Evolutionary conservation across 1,140 invertebrate genomes (phyloP).

Genomic region (Prorops nasuta): DNA sequence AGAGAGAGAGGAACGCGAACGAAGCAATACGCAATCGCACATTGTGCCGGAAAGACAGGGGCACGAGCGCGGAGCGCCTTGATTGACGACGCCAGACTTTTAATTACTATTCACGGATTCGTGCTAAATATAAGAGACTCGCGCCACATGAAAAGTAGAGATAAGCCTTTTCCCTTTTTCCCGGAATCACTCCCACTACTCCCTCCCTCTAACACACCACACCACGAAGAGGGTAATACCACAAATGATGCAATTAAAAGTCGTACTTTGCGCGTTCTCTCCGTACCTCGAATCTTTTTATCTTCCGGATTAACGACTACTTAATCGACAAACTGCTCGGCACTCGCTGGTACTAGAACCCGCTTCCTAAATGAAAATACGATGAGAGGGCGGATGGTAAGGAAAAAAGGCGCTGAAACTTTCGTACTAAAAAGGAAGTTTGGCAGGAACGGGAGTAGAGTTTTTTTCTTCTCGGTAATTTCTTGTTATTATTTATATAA

Average conservation of each 20-base stretch:
- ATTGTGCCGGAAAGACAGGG: constrained; percentile 6
- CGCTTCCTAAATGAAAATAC: not conserved
- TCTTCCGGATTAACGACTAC: constrained; percentile 19
- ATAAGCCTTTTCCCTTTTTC: constrained; percentile 30
- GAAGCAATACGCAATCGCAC: constrained; percentile 2
- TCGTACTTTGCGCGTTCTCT: constrained; percentile 11
- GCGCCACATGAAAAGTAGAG: constrained; percentile 25
- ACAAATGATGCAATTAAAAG: constrained; percentile 33
- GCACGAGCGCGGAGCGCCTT: too few relatives aligned
- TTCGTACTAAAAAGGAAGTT: too few relatives aligned
- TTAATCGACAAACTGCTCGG: too few relatives aligned
- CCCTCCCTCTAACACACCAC: too few relatives aligned
- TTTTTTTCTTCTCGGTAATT: too few relatives aligned
- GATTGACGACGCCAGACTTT: constrained; percentile 33
- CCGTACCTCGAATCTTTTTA: too few relatives aligned
- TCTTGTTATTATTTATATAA: too few relatives aligned
- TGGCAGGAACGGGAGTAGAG: too few relatives aligned
- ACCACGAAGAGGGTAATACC: constrained; percentile 23
- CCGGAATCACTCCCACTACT: too few relatives aligned
- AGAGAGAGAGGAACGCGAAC: too few relatives aligned
- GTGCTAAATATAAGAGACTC: constrained; percentile 9
- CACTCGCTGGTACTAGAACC: too few relatives aligned
- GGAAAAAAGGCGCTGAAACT: not conserved
- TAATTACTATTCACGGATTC: constrained; percentile 24
- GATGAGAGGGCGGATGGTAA: not conserved